Conservation (phyloP, 1,140 invertebrate species). For the Hetaerina americana region DNA sequence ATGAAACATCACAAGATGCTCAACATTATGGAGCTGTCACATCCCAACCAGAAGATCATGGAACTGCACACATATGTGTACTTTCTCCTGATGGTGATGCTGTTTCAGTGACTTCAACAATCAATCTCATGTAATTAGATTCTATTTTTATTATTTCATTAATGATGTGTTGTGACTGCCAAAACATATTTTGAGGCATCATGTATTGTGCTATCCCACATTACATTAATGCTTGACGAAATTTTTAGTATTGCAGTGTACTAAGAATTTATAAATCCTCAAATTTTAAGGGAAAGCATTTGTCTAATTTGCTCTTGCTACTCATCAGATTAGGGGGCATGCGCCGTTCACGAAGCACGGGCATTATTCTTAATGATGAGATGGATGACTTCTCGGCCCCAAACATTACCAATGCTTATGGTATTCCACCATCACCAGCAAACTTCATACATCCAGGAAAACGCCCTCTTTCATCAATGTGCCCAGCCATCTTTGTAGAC, state of each 20-base stretch:
- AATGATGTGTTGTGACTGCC: too few species aligned
- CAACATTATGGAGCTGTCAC: conserved; percentile 54
- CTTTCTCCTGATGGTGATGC: conserved; percentile 73
- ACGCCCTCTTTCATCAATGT: conserved; percentile 82
- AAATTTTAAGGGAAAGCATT: too few species aligned
- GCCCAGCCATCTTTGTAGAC: conserved; percentile 63
- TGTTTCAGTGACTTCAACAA: conserved; percentile 75
- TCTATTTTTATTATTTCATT: too few species aligned
- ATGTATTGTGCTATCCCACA: too few species aligned
- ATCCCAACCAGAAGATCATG: conserved; percentile 44
- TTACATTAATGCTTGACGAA: too few species aligned
- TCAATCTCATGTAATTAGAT: conserved; percentile 83
- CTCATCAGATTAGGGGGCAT: conserved; percentile 56
- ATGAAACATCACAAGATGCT: conserved; percentile 49
- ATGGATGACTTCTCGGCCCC: conserved; percentile 94
- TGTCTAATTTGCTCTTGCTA: neutral
- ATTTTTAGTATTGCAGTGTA: too few species aligned
- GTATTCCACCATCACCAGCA: conserved; percentile 57
- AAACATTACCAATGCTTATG: conserved; percentile 59
- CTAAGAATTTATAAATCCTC: too few species aligned
- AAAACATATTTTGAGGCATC: too few species aligned
- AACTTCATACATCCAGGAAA: conserved; percentile 73
- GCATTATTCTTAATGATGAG: conserved; percentile 85
- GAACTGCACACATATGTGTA: conserved; percentile 77
- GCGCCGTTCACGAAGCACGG: conserved; percentile 56